Evolutionary conservation across 2,113 vertebrate species (phyloP), one percentile per base, ranked within the genome.

Genomic region (Megalops atlanticus): DNA sequence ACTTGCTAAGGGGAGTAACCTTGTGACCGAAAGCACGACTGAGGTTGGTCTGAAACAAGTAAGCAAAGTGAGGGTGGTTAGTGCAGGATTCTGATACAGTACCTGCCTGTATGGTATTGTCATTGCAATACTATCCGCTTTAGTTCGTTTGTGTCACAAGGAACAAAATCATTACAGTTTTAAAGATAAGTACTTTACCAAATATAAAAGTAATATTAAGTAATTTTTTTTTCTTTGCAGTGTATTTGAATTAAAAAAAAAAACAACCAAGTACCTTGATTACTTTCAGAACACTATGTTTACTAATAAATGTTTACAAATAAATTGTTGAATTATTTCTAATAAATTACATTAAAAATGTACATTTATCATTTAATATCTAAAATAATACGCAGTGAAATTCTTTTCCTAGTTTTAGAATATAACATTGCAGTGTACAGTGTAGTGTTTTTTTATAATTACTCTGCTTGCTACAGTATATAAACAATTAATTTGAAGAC

Each of bases 41-140:
- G 81, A 64, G 35, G 45, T 36, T 82, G 81, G 58, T 82, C 33
- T 72, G 45, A 31, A 70, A 49, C 72, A 58, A 33, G 47, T 52
- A 81, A 64, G 70, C 38, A 41, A 10, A 43, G 35, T 76, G 58
- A 11, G n/a, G 24, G 24, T 64, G n/a, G 8, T n/a, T n/a, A 64
- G 58, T 64, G 58, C 49, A n/a, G 7, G 52, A 18, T 4, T 58
- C 52, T 24, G 1, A n/a, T n/a, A 24, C n/a, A 24, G 52, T 58
- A n/a, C 52, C 52, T 58, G 52, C 52, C 52, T 4, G 21, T 64
- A 64, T 27, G 58, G 58, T 64, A 31, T 64, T 64, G 24, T 27
- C 31, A 64, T 2, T n/a, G 12, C 52, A n/a, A 11, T n/a, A 64
- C 24, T 27, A 1, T 64, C 58, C 6, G 31, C 31, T 7, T 64